A percentile compares a stretch with the other conserved stretches of the same genome.
Conservation (phyloP, 2,888 invertebrate species). For the Callyntrura sp. region DNA sequence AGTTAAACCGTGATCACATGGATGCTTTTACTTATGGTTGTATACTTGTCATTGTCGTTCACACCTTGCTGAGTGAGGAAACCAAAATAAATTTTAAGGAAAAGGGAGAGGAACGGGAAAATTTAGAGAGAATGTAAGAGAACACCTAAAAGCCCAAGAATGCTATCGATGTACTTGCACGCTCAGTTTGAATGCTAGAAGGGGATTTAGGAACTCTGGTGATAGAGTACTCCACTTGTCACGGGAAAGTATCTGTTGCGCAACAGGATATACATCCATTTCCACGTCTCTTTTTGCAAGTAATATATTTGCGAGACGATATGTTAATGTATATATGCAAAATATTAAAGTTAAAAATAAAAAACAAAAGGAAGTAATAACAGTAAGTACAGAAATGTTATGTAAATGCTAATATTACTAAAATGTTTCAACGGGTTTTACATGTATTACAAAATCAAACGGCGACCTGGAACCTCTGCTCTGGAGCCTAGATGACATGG, state of each 20-base stretch:
- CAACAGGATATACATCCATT: not conserved
- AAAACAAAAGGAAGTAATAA: not conserved
- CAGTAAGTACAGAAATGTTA: not conserved
- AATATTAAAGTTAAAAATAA: too few species aligned
- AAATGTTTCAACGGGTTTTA: not conserved
- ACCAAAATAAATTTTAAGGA: constrained; percentile 39
- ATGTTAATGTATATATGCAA: too few species aligned
- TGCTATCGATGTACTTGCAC: not conserved
- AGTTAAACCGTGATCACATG: constrained; percentile 66
- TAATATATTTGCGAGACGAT: not conserved
- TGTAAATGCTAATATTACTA: not conserved
- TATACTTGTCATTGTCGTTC: constrained; percentile 56
- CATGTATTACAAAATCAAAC: too few species aligned
- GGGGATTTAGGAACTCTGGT: constrained; percentile 21
- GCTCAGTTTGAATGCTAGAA: not conserved
- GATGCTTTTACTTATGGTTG: constrained; percentile 14
- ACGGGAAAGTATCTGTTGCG: constrained; percentile 5
- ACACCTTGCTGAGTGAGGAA: constrained; percentile 29
- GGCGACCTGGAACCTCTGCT: too few species aligned
- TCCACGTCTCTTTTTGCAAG: not conserved
- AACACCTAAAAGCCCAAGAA: not conserved
- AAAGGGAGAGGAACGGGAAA: constrained; percentile 16
- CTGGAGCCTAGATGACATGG: too few species aligned
- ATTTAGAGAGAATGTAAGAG: not conserved
- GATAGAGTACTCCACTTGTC: constrained; percentile 34